Evolutionary conservation across 2,888 invertebrate species (phyloP).

Genomic region (Terebella lapidaria): DNA sequence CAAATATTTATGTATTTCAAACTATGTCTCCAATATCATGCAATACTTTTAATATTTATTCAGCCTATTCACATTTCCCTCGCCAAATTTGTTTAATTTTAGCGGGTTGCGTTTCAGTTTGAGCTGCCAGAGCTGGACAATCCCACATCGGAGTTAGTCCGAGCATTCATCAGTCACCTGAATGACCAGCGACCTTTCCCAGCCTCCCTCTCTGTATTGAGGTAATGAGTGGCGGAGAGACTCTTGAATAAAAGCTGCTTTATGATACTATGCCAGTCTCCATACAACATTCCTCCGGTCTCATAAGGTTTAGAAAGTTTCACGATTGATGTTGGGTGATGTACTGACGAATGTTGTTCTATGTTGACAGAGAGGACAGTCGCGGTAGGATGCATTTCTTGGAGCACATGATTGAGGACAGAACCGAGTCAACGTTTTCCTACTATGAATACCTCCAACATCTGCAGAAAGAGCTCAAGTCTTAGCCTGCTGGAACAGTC

Average conservation of each 20-base stretch:
- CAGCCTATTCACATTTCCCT: too few species aligned
- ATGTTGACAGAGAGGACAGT: slow-evolving; percentile 84
- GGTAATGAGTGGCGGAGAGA: too few species aligned
- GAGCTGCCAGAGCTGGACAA: slow-evolving; percentile 68
- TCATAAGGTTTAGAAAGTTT: too few species aligned
- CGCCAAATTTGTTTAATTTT: neutral
- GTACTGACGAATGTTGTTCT: too few species aligned
- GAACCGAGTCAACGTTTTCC: slow-evolving; percentile 87
- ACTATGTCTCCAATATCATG: too few species aligned
- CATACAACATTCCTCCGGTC: too few species aligned
- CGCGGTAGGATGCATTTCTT: slow-evolving; percentile 75
- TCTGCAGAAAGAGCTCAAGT: slow-evolving; percentile 51
- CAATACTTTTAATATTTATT: too few species aligned
- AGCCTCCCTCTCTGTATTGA: slow-evolving; percentile 73
- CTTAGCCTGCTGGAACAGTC: slow-evolving; percentile 1
- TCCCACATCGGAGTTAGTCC: slow-evolving; percentile 68
- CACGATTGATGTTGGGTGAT: too few species aligned
- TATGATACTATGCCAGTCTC: too few species aligned
- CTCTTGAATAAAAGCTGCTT: too few species aligned
- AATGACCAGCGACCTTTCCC: slow-evolving; percentile 80
- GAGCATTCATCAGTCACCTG: slow-evolving; percentile 74
- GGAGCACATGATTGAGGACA: slow-evolving; percentile 87
- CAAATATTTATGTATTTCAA: too few species aligned
- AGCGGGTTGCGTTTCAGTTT: slow-evolving; percentile 14
- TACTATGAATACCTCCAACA: slow-evolving; percentile 98